A percentile compares a stretch with the other conserved stretches of the same genome.
Conservation (phyloP, 2,113 vertebrate genomes). For the Redunca redunca region DNA sequence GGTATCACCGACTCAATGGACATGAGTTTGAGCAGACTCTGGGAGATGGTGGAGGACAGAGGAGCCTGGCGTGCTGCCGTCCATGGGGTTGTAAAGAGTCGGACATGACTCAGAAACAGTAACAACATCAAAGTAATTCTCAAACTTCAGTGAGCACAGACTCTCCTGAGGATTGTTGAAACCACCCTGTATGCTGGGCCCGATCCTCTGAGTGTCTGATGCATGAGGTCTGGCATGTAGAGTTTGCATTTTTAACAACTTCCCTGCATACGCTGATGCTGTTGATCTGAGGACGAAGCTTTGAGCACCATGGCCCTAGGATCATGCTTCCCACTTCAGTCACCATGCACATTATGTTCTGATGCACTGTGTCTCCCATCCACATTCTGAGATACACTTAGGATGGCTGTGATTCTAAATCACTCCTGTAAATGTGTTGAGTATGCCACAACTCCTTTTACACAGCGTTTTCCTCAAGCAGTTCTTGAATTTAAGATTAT, state of each 20-base stretch:
- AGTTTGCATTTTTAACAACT: background rate
- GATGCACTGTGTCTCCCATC: background rate
- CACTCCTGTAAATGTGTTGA: background rate
- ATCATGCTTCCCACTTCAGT: too few relatives aligned
- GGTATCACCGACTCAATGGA: background rate
- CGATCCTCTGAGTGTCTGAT: background rate
- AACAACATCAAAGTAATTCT: background rate
- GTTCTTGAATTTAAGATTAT: slow-evolving; percentile 4
- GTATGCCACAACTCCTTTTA: background rate
- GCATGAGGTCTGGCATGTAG: background rate
- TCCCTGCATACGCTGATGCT: background rate
- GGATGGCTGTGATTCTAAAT: background rate
- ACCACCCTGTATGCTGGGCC: background rate
- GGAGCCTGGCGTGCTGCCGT: background rate
- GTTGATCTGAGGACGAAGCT: background rate
- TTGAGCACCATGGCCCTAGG: background rate
- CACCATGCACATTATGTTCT: background rate
- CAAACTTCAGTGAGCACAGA: background rate
- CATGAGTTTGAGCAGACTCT: background rate
- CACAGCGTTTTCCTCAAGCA: background rate
- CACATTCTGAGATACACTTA: background rate
- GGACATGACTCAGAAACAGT: background rate
- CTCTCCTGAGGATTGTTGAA: background rate
- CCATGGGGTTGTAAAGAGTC: background rate
- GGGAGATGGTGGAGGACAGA: background rate